Percentiles rank a stretch among this genome's conserved stretches.
phyloP scores from a whole-genome alignment of 2,888 invertebrate species.

The Liopterus haemorrhoidalis region DNA sequence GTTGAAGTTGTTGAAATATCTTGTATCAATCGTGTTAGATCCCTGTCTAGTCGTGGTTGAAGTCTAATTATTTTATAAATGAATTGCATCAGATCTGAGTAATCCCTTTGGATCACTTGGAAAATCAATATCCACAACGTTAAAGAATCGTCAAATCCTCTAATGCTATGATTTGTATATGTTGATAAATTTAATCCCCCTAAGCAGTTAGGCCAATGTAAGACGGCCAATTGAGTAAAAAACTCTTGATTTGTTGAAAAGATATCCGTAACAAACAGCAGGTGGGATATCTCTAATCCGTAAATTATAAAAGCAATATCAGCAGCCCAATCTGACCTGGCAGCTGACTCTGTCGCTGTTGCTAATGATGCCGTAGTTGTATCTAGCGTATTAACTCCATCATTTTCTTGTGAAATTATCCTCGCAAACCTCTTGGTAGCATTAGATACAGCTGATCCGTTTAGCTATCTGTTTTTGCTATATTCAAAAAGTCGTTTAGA shows the following conservation, averaged over 20 bases:
- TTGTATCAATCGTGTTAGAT: neutral
- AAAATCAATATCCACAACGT: neutral
- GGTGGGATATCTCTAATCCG: neutral
- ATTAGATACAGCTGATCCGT: neutral
- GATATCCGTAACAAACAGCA: neutral
- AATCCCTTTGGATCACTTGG: too few relatives aligned
- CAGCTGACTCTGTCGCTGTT: neutral
- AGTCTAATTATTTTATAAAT: neutral
- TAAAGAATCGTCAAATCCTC: neutral
- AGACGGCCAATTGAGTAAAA: neutral
- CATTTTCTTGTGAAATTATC: neutral
- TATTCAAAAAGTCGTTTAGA: too few relatives aligned
- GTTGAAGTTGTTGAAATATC: conserved; percentile 3
- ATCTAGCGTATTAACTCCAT: conserved; percentile 1
- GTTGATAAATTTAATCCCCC: neutral
- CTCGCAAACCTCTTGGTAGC: neutral
- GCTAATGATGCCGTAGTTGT: neutral
- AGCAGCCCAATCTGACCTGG: neutral
- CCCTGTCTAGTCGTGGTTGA: neutral
- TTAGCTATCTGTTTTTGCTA: too few relatives aligned
- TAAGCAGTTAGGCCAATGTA: neutral
- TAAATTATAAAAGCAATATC: neutral
- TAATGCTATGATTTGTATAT: neutral
- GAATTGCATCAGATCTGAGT: too few relatives aligned
- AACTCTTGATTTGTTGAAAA: neutral